A percentile compares a stretch with the other conserved stretches of the same genome.
Conservation (phyloP, 1,140 invertebrate genomes). For the Atta cephalotes region DNA sequence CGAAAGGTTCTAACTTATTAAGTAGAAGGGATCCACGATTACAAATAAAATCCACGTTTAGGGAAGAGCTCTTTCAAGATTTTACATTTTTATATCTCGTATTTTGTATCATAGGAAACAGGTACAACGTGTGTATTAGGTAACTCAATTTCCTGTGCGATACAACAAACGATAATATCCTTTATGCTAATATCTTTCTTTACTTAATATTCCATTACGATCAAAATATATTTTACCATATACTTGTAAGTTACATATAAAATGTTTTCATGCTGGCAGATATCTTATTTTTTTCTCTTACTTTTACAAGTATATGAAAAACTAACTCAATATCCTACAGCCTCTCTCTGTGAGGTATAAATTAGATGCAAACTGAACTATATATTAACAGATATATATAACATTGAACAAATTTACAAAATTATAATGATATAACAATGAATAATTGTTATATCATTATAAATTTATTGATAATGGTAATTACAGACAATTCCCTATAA, state of each 20-base stretch:
- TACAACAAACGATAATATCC: slow-evolving; percentile 58
- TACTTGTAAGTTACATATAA: slow-evolving; percentile 51
- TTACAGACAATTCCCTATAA: background rate
- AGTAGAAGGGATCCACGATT: slow-evolving; percentile 15
- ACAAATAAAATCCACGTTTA: slow-evolving; percentile 7
- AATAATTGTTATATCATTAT: too few relatives aligned
- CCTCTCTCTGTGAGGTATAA: slow-evolving; percentile 57
- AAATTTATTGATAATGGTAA: background rate
- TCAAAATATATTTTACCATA: slow-evolving; percentile 32
- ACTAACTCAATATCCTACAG: slow-evolving; percentile 56
- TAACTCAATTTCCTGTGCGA: slow-evolving; percentile 60
- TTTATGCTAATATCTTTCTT: background rate
- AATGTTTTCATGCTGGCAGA: slow-evolving; percentile 21
- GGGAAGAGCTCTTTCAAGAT: background rate
- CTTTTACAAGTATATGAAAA: slow-evolving; percentile 38
- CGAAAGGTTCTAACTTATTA: slow-evolving; percentile 3
- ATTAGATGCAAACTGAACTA: slow-evolving; percentile 31
- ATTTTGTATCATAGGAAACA: slow-evolving; percentile 60
- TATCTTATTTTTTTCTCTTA: slow-evolving; percentile 11
- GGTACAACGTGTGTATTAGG: slow-evolving; percentile 56
- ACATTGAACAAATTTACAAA: slow-evolving; percentile 14
- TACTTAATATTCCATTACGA: slow-evolving; percentile 1
- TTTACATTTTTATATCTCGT: slow-evolving; percentile 17
- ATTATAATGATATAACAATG: background rate
- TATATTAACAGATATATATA: background rate